A percentile compares a stretch with the other conserved stretches of the same genome.
phyloP scores from a whole-genome alignment of 1,140 invertebrate genomes.

The Drosophila carrolli region DNA sequence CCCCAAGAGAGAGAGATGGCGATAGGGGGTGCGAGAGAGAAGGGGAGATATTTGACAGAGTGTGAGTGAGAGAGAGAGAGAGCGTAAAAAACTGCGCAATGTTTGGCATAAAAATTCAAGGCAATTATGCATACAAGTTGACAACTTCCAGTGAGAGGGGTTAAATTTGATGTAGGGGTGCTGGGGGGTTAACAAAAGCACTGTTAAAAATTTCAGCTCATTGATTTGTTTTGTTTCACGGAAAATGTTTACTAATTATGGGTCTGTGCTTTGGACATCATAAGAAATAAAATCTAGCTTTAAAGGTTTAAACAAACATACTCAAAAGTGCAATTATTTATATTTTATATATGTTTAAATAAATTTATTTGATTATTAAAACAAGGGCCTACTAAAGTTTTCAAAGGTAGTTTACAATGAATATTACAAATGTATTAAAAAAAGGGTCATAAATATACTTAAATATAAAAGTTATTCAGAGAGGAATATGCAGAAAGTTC shows the following conservation, averaged over 20 bases:
- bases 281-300: too few species aligned
- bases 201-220: not conserved
- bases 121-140: conserved; percentile 81
- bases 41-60: conserved; percentile 11
- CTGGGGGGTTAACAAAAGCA: not conserved
- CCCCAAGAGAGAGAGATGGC: conserved; percentile 27
- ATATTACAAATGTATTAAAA: too few species aligned
- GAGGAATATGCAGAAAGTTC: too few species aligned
- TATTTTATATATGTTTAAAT: too few species aligned
- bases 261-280: too few species aligned
- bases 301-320: too few species aligned
- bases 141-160: conserved; percentile 65
- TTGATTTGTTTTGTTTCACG: not conserved
- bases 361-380: too few species aligned
- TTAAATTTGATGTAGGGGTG: not conserved
- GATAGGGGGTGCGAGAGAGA: not conserved
- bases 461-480: too few species aligned
- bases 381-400: too few species aligned
- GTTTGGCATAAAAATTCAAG: conserved; percentile 69
- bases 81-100: conserved; percentile 64
- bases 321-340: too few species aligned
- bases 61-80: conserved; percentile 25
- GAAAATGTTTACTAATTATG: too few species aligned
- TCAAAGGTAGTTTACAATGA: not conserved
- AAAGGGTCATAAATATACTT: too few species aligned